These are phyloP conservation scores for Cheilosia impressa DNA, from an alignment of 2,888 invertebrate species.

Conservation along the genomic window DNA sequence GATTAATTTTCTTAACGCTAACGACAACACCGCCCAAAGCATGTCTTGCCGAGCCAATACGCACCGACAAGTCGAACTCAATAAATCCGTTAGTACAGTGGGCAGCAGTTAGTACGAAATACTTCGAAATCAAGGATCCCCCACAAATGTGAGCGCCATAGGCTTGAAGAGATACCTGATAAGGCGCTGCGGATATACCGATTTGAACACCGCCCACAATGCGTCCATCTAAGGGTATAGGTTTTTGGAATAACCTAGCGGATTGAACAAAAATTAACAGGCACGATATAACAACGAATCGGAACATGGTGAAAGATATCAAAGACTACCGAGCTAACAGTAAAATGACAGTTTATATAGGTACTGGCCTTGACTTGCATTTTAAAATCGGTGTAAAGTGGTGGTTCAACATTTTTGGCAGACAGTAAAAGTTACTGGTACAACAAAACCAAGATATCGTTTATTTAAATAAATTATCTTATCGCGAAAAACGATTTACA, in stretches of 20 bases:
- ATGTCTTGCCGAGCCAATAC: slow-evolving; percentile 82
- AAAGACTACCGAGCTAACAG: slow-evolving; percentile 29
- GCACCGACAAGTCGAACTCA: slow-evolving; percentile 77
- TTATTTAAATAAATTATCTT: slow-evolving; percentile 33
- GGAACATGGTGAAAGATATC: slow-evolving; percentile 44
- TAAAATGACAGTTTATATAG: slow-evolving; percentile 40
- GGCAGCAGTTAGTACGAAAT: slow-evolving; percentile 83
- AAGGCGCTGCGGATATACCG: slow-evolving; percentile 82
- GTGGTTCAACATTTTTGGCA: neutral
- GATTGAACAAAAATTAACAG: slow-evolving; percentile 45
- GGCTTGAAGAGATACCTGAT: slow-evolving; percentile 83
- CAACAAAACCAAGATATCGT: too few relatives aligned
- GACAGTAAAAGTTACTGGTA: neutral
- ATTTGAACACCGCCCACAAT: slow-evolving; percentile 83
- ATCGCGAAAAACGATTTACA: slow-evolving; percentile 46
- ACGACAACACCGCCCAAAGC: slow-evolving; percentile 81
- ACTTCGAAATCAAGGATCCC: slow-evolving; percentile 82
- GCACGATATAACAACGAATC: slow-evolving; percentile 56
- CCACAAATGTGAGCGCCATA: slow-evolving; percentile 83
- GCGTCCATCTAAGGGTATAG: slow-evolving; percentile 75
- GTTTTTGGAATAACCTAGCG: slow-evolving; percentile 60
- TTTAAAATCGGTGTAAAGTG: slow-evolving; percentile 2
- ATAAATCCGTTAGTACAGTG: slow-evolving; percentile 80
- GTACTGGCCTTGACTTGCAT: slow-evolving; percentile 33
- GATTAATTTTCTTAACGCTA: slow-evolving; percentile 78